Percentiles rank a stretch among this genome's conserved stretches.
Conservation (phyloP, 1,140 invertebrate species). For the Phthorimaea operculella region DNA sequence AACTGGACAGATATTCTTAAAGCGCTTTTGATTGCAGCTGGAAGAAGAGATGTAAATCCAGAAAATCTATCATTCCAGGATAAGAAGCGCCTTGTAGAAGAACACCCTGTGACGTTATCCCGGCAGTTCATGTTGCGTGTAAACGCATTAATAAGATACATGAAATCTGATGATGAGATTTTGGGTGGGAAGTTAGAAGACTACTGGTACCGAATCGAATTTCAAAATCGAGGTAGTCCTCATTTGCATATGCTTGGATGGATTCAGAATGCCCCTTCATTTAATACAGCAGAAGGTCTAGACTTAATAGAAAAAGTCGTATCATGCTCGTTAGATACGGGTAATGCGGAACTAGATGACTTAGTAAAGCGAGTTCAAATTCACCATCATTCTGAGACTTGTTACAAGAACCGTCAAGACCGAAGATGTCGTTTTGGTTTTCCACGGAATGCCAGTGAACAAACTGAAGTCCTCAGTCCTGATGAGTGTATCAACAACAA, state of each 20-base stretch:
- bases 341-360: slow-evolving; percentile 10
- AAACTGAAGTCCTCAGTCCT: slow-evolving; percentile 12
- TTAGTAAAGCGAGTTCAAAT: slow-evolving; percentile 21
- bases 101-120: slow-evolving; percentile 34
- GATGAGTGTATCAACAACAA: slow-evolving; percentile 16
- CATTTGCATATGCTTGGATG: slow-evolving; percentile 29
- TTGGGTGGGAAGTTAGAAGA: slow-evolving; percentile 26
- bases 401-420: slow-evolving; percentile 19
- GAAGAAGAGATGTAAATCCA: slow-evolving; percentile 30
- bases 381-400: slow-evolving; percentile 16
- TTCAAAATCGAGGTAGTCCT: slow-evolving; percentile 29
- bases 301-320: slow-evolving; percentile 11
- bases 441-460: slow-evolving; percentile 13
- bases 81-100: slow-evolving; percentile 29
- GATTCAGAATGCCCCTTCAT: slow-evolving; percentile 15
- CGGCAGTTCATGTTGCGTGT: slow-evolving; percentile 36
- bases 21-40: slow-evolving; percentile 34
- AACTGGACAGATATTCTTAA: slow-evolving; percentile 35
- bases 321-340: slow-evolving; percentile 9
- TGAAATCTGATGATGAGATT: slow-evolving; percentile 25
- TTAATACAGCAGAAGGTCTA: slow-evolving; percentile 20
- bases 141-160: no score
- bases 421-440: slow-evolving; percentile 18
- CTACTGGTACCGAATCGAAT: slow-evolving; percentile 26
- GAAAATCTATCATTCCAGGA: slow-evolving; percentile 12